Base-by-base conservation (phyloP, 2,888 invertebrate species). In the Brachynemurus nebulosus region DNA sequence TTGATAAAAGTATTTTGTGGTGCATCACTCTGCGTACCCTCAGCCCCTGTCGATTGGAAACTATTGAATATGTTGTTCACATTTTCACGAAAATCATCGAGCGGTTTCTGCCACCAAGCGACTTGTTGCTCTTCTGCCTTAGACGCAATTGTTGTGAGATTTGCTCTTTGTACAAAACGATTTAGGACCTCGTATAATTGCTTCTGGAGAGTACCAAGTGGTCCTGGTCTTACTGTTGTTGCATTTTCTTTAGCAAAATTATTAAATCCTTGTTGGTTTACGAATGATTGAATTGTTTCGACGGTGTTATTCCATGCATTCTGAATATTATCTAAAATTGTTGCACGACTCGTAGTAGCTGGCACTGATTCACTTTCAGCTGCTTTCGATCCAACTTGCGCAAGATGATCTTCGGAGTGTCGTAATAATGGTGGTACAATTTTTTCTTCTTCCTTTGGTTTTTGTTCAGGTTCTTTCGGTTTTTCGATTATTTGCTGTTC, bases 341-440 rank as follows among this genome's bases (percentile, higher is more conserved):
- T 27, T 27, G 27, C 11, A 4, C 11, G 27, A 11, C n/a, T 7
- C 14, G 30, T 6, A 30, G 30, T 30, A 12, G 14, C 30, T 11
- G 30, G n/a, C 3, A 14, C 14, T 8, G 30, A 5, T 30, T 30
- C 30, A 30, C 30, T 30, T 12, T 14, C 14, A 30, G n/a, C 39
- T 34, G 17, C 20, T 20, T 38, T 14, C 5, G 30, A 6, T 30
- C n/a, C n/a, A 7, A 42, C 34, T 33, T 42, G 42, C 9, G 42
- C 42, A 20, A 27, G 33, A 12, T 42, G 42, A 33, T 27, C 25
- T 42, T 42, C 42, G 11, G 42, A 42, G 14, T 20, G 14, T 20
- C 42, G 33, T n/a, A 42, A 18, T 12, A 16, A 20, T 30, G 30
- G 7, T 2, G 23, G 23, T 23, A 14, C 4, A 30, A 4, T 30